phyloP scores from a whole-genome alignment of 2,888 invertebrate genomes.

The Cloeon dipterum region DNA sequence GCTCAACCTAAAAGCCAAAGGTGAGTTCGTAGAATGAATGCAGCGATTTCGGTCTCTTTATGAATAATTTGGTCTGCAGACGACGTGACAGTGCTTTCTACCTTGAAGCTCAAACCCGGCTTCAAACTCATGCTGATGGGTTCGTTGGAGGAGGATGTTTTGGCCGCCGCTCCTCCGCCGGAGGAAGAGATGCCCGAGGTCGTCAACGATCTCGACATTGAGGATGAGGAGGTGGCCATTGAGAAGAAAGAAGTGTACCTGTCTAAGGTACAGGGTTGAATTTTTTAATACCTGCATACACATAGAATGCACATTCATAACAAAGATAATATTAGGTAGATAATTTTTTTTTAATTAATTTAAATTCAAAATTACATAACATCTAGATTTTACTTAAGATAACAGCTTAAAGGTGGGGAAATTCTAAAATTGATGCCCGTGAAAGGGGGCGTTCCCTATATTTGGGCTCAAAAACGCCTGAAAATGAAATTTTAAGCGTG shows the following conservation, averaged over 20 bases:
- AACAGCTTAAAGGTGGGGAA: too few relatives aligned
- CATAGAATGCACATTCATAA: too few relatives aligned
- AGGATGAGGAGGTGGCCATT: slow-evolving; percentile 51
- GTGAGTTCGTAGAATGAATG: slow-evolving; percentile 21
- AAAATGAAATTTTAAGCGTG: too few relatives aligned
- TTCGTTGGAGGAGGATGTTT: slow-evolving; percentile 76
- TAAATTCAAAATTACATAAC: slow-evolving; percentile 1
- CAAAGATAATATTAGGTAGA: too few relatives aligned
- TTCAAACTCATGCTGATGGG: slow-evolving; percentile 96
- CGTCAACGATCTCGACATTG: slow-evolving; percentile 77
- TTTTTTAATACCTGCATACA: too few relatives aligned
- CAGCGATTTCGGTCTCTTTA: background rate
- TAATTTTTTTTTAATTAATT: too few relatives aligned
- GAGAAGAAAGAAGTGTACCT: slow-evolving; percentile 34
- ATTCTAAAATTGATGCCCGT: too few relatives aligned
- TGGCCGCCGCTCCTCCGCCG: slow-evolving; percentile 45
- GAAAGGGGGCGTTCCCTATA: too few relatives aligned
- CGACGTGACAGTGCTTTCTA: slow-evolving; percentile 51
- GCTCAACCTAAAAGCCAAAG: slow-evolving; percentile 78
- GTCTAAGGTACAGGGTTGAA: too few relatives aligned
- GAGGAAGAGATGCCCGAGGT: slow-evolving; percentile 69
- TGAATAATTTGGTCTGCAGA: slow-evolving; percentile 23
- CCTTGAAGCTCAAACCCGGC: slow-evolving; percentile 59
- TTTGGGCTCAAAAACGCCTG: too few relatives aligned
- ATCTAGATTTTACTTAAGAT: too few relatives aligned